Evolutionary conservation across 2,113 vertebrate genomes (phyloP).

Genomic region (Xiphorhynchus elegans): DNA sequence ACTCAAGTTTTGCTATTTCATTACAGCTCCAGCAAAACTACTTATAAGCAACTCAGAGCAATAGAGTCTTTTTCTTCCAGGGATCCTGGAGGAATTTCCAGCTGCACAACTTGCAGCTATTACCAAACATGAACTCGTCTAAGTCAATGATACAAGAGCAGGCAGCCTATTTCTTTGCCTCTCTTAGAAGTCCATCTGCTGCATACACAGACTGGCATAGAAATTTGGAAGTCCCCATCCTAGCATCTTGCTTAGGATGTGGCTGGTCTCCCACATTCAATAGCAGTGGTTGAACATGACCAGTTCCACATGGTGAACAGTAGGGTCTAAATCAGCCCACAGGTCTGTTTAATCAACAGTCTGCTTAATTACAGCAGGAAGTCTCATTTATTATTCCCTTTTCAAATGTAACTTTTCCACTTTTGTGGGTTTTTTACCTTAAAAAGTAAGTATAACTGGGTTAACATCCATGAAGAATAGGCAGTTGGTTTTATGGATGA

Average conservation of each 20-base stretch:
- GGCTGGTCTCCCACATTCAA: not conserved
- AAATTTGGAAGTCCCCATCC: not conserved
- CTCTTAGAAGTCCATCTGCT: not conserved
- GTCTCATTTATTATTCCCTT: not conserved
- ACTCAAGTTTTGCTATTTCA: not conserved
- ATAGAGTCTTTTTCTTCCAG: not conserved
- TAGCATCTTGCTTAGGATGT: not conserved
- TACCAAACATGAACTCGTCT: not conserved
- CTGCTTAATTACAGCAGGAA: conserved; percentile 6
- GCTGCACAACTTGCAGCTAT: not conserved
- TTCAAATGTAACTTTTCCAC: not conserved
- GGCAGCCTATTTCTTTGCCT: not conserved
- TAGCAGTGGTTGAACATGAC: accelerated
- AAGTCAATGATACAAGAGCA: not conserved
- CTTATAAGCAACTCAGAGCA: not conserved
- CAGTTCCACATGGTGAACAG: not conserved
- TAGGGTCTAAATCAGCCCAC: not conserved
- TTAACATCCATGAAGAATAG: conserved; percentile 38
- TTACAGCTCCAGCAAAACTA: not conserved
- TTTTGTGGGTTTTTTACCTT: not conserved
- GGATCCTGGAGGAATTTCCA: not conserved
- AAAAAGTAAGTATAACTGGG: not conserved
- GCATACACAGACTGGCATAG: not conserved
- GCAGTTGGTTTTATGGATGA: conserved; percentile 15
- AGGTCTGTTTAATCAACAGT: not conserved